Conservation (phyloP, 1,140 invertebrate species). For the Listronotus bonariensis region DNA sequence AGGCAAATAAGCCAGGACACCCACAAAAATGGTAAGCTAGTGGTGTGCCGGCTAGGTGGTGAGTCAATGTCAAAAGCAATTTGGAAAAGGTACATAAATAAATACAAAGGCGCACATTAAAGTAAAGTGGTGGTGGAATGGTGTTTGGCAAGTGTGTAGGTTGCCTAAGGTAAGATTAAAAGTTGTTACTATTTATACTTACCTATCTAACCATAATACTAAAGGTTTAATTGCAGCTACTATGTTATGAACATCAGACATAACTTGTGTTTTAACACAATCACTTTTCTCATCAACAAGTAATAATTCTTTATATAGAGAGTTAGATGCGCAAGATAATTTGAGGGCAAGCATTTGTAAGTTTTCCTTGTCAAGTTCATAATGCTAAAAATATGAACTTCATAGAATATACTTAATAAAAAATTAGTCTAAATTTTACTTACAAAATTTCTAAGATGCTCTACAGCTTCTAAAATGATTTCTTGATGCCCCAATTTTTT, state of each 20-base stretch:
- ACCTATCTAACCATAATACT: conserved; percentile 85
- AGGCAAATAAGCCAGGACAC: too few species aligned
- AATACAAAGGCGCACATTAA: too few species aligned
- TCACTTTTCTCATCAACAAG: conserved; percentile 65
- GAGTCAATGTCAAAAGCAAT: too few species aligned
- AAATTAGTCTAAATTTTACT: conserved; percentile 51
- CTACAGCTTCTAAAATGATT: conserved; percentile 87
- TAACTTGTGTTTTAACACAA: conserved; percentile 76
- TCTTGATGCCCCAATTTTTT: conserved; percentile 90
- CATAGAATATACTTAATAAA: conserved; percentile 8
- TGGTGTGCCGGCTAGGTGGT: too few species aligned
- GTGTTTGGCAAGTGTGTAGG: too few species aligned
- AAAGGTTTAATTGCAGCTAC: conserved; percentile 83
- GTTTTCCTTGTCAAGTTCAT: conserved; percentile 88
- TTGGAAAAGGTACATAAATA: too few species aligned
- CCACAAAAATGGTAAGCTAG: too few species aligned
- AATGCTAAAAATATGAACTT: conserved; percentile 72
- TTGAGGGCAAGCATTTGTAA: conserved; percentile 84
- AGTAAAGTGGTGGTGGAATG: too few species aligned
- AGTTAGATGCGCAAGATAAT: conserved; percentile 80
- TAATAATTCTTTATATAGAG: conserved; percentile 74
- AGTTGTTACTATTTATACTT: conserved; percentile 7
- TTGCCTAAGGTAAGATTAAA: too few species aligned
- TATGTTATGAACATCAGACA: conserved; percentile 83
- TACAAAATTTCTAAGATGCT: conserved; percentile 86